Percentiles rank a stretch among this genome's conserved stretches.
These are phyloP conservation scores for Datnioides undecimradiatus DNA, from an alignment of 2,113 vertebrate species.

Conservation along the genomic window DNA sequence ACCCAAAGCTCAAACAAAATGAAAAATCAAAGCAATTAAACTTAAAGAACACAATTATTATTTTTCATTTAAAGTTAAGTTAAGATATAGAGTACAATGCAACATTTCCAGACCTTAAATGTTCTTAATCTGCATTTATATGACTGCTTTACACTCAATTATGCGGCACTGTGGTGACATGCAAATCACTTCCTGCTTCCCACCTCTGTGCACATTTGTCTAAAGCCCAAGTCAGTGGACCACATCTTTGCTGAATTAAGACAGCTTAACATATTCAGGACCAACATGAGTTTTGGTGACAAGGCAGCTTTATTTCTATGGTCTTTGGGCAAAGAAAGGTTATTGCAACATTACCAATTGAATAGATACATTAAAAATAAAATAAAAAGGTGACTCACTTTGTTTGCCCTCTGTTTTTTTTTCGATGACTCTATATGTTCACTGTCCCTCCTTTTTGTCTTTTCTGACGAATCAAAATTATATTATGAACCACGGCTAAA, in stretches of 20 bases:
- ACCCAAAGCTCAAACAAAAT: too few species aligned
- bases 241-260: not conserved
- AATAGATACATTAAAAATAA: not conserved
- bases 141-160: not conserved
- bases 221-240: not conserved
- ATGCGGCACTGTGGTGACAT: not conserved
- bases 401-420: too few species aligned
- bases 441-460: not conserved
- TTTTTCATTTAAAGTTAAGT: not conserved
- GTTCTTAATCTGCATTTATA: not conserved
- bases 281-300: not conserved
- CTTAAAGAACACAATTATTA: not conserved
- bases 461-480: not conserved
- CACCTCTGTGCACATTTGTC: not conserved
- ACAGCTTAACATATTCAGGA: not conserved
- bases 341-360: not conserved
- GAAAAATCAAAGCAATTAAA: not conserved
- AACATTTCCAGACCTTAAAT: not conserved
- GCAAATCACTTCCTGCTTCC: not conserved
- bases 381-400: too few species aligned
- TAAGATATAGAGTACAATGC: not conserved
- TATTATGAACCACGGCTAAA: not conserved
- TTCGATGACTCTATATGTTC: too few species aligned
- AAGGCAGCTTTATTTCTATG: not conserved
- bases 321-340: not conserved